A percentile compares a stretch with the other conserved stretches of the same genome.
These are phyloP conservation scores for Aldrovandia affinis DNA, from an alignment of 2,797 vertebrate genomes.

Conservation along the genomic window DNA sequence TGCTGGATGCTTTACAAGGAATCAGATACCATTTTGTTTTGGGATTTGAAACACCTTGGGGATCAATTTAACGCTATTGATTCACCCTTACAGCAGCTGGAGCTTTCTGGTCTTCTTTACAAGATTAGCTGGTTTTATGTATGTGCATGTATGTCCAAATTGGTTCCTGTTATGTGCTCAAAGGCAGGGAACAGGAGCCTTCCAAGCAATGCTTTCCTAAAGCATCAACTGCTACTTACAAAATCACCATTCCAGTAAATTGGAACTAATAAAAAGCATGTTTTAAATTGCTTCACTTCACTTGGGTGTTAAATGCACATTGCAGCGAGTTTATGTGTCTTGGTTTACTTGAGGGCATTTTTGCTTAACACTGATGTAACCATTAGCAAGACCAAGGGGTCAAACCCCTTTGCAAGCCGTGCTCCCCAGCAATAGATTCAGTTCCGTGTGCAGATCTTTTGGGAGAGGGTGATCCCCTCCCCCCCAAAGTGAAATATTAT, in stretches of 20 bases:
- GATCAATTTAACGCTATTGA: slow-evolving; percentile 14
- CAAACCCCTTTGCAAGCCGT: neutral
- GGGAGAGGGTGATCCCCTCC: too few relatives aligned
- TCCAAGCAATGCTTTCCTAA: neutral
- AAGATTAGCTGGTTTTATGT: slow-evolving; percentile 13
- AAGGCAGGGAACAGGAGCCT: neutral
- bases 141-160: slow-evolving; percentile 11
- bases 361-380: neutral
- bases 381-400: neutral
- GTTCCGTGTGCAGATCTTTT: neutral
- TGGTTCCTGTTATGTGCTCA: neutral
- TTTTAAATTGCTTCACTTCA: too few relatives aligned
- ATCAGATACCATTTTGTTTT: slow-evolving; percentile 15
- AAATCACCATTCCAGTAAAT: neutral
- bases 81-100: neutral
- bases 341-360: neutral
- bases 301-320: neutral
- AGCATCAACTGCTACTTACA: neutral
- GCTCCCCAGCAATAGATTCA: neutral
- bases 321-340: neutral
- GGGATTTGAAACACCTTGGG: slow-evolving; percentile 19
- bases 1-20: slow-evolving; percentile 13
- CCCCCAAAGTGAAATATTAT: too few relatives aligned
- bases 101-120: neutral
- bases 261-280: neutral